A percentile compares a stretch with the other conserved stretches of the same genome.
Conservation (phyloP, 2,797 vertebrate species). For the Leptatherina wallacei region DNA sequence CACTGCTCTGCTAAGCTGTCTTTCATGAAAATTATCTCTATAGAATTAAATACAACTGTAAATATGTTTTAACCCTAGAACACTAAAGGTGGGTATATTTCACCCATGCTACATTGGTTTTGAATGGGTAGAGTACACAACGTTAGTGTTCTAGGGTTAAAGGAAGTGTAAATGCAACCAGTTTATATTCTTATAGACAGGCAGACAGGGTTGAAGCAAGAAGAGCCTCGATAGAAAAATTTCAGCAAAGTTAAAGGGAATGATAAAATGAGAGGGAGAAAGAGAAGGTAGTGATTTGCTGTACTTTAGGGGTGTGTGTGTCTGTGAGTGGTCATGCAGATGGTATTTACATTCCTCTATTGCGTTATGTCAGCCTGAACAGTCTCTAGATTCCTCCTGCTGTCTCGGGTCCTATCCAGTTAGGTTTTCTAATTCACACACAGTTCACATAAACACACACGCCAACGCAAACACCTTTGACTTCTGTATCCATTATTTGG, state of each 20-base stretch:
- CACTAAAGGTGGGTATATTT: no score
- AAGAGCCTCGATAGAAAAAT: conserved; percentile 21
- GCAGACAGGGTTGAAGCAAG: conserved; percentile 5
- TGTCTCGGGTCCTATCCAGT: conserved; percentile 62
- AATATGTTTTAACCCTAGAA: background rate
- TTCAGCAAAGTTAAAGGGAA: conserved; percentile 23
- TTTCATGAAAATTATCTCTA: background rate
- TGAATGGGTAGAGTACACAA: no score
- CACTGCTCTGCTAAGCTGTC: background rate
- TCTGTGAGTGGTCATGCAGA: conserved; percentile 56
- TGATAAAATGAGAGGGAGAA: conserved; percentile 53
- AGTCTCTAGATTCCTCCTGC: conserved; percentile 57
- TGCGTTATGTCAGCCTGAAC: conserved; percentile 67
- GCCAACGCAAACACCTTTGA: conserved; percentile 54
- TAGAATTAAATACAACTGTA: background rate
- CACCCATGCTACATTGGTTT: no score
- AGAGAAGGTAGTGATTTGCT: conserved; percentile 58
- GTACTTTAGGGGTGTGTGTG: conserved; percentile 26
- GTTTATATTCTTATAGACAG: background rate
- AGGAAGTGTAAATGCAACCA: background rate
- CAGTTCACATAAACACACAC: background rate
- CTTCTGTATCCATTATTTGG: conserved; percentile 30
- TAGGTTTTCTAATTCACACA: conserved; percentile 52
- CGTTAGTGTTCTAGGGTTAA: no score
- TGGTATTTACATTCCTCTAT: conserved; percentile 71